Evolutionary conservation across 2,888 invertebrate species (phyloP).

Genomic region (Cheilosia scutellata): DNA sequence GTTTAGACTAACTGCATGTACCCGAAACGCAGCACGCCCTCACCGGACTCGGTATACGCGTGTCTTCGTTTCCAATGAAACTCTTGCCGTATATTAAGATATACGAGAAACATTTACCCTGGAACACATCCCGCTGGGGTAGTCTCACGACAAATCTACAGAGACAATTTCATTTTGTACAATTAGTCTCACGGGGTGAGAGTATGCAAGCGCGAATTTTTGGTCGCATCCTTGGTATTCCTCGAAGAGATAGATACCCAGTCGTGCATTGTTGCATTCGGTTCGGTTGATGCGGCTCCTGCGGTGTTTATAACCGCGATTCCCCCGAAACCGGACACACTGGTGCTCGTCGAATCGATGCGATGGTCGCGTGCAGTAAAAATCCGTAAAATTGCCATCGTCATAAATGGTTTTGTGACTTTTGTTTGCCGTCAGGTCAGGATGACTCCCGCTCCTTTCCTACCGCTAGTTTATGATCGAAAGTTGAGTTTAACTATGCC

Average conservation of each 20-base stretch:
- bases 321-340: conserved; percentile 56
- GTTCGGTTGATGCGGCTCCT: conserved; percentile 68
- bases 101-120: conserved; percentile 39
- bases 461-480: conserved; percentile 63
- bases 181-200: conserved; percentile 53
- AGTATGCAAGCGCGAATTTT: conserved; percentile 55
- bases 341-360: neutral
- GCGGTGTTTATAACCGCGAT: conserved; percentile 69
- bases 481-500: conserved; percentile 48
- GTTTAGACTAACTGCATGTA: conserved; percentile 54
- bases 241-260: conserved; percentile 26
- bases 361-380: conserved; percentile 72
- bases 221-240: conserved; percentile 54
- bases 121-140: conserved; percentile 55
- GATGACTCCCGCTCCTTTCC: conserved; percentile 34
- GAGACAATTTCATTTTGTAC: conserved; percentile 21
- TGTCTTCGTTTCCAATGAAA: conserved; percentile 66
- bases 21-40: conserved; percentile 68
- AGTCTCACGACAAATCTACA: conserved; percentile 55
- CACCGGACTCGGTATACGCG: conserved; percentile 56
- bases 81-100: conserved; percentile 54
- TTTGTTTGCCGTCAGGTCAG: conserved; percentile 33
- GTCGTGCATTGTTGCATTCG: conserved; percentile 61
- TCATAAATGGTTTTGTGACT: conserved; percentile 74
- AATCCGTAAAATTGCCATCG: conserved; percentile 74